These are phyloP conservation scores for Telmatherina bonti DNA, from an alignment of 2,797 vertebrate species.

Conservation along the genomic window DNA sequence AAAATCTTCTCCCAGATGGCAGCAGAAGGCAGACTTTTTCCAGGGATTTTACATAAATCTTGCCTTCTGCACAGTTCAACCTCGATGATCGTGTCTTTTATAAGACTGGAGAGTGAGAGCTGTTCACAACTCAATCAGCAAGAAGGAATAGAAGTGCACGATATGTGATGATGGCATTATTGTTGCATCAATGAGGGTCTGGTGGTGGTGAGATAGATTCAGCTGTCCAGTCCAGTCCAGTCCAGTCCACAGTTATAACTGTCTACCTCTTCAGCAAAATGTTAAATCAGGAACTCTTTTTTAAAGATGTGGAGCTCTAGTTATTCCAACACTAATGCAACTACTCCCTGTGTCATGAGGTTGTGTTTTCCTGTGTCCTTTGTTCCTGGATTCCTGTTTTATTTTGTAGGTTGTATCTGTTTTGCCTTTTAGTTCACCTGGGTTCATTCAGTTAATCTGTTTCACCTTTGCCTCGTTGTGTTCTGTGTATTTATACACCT, in stretches of 20 bases:
- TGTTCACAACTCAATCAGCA: background rate
- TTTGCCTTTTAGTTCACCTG: no score
- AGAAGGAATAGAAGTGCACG: no score
- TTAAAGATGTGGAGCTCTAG: background rate
- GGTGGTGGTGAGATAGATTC: background rate
- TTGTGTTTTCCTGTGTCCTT: no score
- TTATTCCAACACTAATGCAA: background rate
- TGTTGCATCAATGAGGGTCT: background rate
- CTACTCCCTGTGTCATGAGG: no score
- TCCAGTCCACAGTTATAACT: no score
- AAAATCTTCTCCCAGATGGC: slow-evolving; percentile 47
- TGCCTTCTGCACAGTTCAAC: slow-evolving; percentile 34
- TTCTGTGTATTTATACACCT: no score
- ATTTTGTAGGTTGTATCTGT: no score
- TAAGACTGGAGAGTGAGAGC: background rate
- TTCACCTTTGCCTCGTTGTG: no score
- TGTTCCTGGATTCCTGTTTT: no score
- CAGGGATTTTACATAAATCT: slow-evolving; percentile 28
- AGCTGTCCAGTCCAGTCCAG: background rate
- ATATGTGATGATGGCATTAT: background rate
- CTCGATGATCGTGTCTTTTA: background rate
- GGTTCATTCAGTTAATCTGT: no score
- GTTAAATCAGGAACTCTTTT: background rate
- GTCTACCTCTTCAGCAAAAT: background rate
- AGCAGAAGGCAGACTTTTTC: slow-evolving; percentile 38